Base-by-base conservation (phyloP, 2,797 vertebrate species). In the Diplodus puntazzo region DNA sequence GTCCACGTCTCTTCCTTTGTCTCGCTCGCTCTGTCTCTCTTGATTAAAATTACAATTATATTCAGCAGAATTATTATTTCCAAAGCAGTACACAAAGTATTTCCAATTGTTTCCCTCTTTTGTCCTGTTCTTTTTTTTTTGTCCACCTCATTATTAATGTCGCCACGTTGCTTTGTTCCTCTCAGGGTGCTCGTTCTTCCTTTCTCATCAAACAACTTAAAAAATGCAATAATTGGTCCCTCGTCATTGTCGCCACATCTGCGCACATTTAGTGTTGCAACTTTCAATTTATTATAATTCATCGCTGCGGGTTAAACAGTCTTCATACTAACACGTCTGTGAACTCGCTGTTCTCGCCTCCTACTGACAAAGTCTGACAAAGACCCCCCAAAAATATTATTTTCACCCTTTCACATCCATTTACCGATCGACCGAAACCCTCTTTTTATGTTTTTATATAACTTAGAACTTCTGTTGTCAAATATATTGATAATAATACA, bases 31-130 rank as follows among this genome's bases (percentile, higher is more conserved):
- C 80, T 84, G 87, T 89, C 84, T 80, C 54, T 14, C 48, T 74
- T 18, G 1, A 85, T 90, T 90, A 87, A 84, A 75, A 82, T 86
- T 79, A 70, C 71, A 84, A 87, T 87, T 84, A 88, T 66, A 60
- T 64, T 58, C 60, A 80, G 68, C 67, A 69, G 21, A 72, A 59
- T 71, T 49, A 14, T 42, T 69, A 79, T 73, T 84, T 87, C 70
- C 78, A 73, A 65, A 79, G 64, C 77, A 72, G 50, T 11, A 81
- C 77, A 65, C 75, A 62, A 30, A 58, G 70, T 64, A 57, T 72
- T 58, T 79, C 68, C 72, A 79, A 4, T 81, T 69, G 72, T 86
- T 72, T 75, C 67, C 55, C 39, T 49, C 57, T 66, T 80, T 78
- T 34, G 34, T 25, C 25, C 3, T 25, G 25, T 25, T 25, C 25